Conservation (phyloP, 1,140 invertebrate species). For the Saccostrea echinata region DNA sequence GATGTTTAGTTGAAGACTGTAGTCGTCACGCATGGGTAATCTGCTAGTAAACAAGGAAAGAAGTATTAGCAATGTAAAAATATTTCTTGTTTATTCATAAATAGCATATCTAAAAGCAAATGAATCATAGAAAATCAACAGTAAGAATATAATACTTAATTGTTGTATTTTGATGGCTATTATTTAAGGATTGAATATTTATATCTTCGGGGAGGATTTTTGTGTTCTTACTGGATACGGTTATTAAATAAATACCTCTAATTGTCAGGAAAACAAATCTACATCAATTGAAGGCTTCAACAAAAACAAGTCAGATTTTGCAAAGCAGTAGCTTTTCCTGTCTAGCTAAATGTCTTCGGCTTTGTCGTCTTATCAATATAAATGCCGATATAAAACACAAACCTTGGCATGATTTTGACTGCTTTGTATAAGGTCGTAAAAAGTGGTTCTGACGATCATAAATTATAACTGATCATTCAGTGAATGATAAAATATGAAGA, state of each 20-base stretch:
- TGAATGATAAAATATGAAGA: no score
- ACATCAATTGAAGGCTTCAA: background rate
- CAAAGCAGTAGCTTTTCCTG: background rate
- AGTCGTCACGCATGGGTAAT: background rate
- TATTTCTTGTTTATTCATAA: slow-evolving; percentile 4
- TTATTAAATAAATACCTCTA: background rate
- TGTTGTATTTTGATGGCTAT: background rate
- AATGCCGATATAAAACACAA: no score
- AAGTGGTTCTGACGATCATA: no score
- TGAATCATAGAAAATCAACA: background rate
- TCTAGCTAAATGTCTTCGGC: background rate
- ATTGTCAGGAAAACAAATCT: slow-evolving; percentile 3
- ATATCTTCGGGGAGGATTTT: background rate
- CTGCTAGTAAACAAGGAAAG: background rate
- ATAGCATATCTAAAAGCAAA: background rate
- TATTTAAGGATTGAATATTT: background rate
- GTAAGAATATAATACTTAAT: background rate
- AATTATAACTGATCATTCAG: no score
- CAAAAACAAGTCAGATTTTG: background rate
- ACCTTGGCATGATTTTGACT: no score
- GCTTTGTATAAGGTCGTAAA: no score
- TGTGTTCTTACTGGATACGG: background rate
- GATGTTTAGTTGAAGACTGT: background rate
- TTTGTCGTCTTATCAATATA: no score
- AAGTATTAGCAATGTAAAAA: background rate